Conservation (phyloP, 2,113 vertebrate species). For the Phocoena phocoena region DNA sequence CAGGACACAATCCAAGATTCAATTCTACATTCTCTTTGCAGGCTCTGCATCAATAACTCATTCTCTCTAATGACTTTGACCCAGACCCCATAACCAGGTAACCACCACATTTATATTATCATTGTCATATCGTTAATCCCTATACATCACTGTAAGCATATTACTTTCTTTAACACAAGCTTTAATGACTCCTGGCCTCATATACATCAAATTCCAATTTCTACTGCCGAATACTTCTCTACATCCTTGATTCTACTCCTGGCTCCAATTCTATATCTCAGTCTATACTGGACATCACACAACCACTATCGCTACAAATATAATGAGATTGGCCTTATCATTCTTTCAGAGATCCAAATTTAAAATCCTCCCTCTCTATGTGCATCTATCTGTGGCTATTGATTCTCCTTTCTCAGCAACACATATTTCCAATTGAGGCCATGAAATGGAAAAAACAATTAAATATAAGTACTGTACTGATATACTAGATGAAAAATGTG, state of each 20-base stretch:
- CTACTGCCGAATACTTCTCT: neutral
- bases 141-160: neutral
- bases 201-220: neutral
- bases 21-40: neutral
- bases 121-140: neutral
- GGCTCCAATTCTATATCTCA: neutral
- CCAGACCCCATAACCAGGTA: neutral
- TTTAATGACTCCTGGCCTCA: neutral
- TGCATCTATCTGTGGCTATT: neutral
- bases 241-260: neutral
- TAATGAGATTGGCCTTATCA: neutral
- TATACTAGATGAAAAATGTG: neutral
- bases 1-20: neutral
- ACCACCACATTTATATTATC: neutral
- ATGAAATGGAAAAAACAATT: neutral
- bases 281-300: neutral
- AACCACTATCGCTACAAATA: neutral
- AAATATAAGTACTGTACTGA: neutral
- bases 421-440: neutral
- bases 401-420: neutral
- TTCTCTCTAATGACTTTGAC: neutral
- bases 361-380: neutral
- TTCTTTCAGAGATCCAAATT: neutral
- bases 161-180: neutral
- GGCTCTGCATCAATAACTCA: neutral